Evolutionary conservation across 2,113 vertebrate species (phyloP), one percentile per base, ranked within the genome.

Genomic region (Cynoglossus semilaevis): DNA sequence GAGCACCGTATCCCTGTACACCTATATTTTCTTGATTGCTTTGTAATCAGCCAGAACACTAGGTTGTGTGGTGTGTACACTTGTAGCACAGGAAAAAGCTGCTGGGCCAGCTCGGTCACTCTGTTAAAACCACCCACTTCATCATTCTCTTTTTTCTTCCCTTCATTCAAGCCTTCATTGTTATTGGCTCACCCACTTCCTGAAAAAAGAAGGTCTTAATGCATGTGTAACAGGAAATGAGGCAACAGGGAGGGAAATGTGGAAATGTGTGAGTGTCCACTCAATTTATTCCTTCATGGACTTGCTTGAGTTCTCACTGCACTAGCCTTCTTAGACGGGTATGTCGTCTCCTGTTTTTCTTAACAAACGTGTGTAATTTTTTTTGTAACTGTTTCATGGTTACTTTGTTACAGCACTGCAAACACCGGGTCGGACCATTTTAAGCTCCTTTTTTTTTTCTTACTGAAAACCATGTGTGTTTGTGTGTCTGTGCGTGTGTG

Each of bases 11-110:
- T 29, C 2, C 22, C 22, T 29, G 22, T 29, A 6, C 22, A 6
- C 22, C 22, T 29, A 4, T 29, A 29, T 29, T 29, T 2, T 29
- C 22, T 29, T 29, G 22, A 29, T 52, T n/a, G n/a, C n/a, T n/a
- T 14, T 45, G 42, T 17, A 16, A 42, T 42, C 17, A 34, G 41
- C 40, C 46, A 44, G 43, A 74, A 53, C 34, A 50, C 38, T 67
- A 41, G 45, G 47, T 75, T 37, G 15, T 60, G 51, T 65, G 44
- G 47, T 18, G 63, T 58, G 46, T 36, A 76, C 61, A 76, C 3
- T 67, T 76, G 78, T 17, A 71, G 59, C 66, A 80, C 86, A 81
- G 85, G 85, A 89, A 85, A 81, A 87, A 79, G 86, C 82, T 76
- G 85, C 77, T 59, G 42, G 71, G 72, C 74, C 75, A 77, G 77